Evolutionary conservation across 1,140 invertebrate species (phyloP).

Genomic region (Pseudobourletiella spinata): DNA sequence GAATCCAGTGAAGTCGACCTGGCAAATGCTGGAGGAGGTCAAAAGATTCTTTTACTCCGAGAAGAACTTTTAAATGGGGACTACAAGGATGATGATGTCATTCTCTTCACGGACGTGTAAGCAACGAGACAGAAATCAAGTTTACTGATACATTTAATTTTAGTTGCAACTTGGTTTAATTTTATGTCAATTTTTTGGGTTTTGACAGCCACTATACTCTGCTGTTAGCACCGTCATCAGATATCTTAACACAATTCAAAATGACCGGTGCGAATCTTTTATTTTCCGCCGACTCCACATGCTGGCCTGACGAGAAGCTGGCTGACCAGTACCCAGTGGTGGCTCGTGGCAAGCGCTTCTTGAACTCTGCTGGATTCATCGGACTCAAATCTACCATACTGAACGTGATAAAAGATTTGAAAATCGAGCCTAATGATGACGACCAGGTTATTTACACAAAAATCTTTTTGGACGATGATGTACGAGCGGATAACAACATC

Average conservation of each 20-base stretch:
- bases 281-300: conserved; percentile 87
- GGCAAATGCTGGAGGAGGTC: conserved; percentile 71
- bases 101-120: conserved; percentile 89
- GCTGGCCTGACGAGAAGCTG: conserved; percentile 84
- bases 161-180: too few relatives aligned
- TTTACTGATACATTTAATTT: too few relatives aligned
- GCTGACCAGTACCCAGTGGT: conserved; percentile 59
- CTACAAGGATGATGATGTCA: conserved; percentile 51
- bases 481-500: conserved; percentile 63
- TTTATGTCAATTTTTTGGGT: not conserved
- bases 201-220: conserved; percentile 85
- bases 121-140: not conserved
- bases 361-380: conserved; percentile 84
- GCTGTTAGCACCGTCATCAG: conserved; percentile 54
- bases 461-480: conserved; percentile 63
- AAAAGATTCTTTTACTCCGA: conserved; percentile 82
- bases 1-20: conserved; percentile 79
- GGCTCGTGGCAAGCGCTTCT: conserved; percentile 56
- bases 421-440: too few relatives aligned
- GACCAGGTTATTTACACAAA: conserved; percentile 94
- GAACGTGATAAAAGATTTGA: too few relatives aligned
- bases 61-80: conserved; percentile 52
- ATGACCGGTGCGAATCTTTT: conserved; percentile 64
- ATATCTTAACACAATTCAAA: conserved; percentile 72
- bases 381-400: conserved; percentile 70